phyloP scores from a whole-genome alignment of 2,888 invertebrate genomes.

The Pollenia labialis region DNA sequence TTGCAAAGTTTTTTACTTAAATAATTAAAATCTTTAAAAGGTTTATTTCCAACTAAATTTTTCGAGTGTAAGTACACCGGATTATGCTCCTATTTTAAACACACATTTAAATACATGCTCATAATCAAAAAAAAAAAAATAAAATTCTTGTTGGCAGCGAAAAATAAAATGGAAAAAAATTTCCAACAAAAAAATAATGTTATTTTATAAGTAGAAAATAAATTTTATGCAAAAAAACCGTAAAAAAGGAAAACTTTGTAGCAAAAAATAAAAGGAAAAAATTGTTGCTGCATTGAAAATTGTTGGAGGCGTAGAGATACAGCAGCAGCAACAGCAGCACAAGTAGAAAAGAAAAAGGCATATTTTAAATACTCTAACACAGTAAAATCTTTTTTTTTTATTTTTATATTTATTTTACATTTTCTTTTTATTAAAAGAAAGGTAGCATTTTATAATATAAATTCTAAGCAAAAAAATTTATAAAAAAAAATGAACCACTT shows the following conservation, averaged over 20 bases:
- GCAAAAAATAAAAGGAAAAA: conserved; percentile 19
- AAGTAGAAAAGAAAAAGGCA: conserved; percentile 43
- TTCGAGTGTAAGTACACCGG: conserved; percentile 41
- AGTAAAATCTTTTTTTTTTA: conserved; percentile 6
- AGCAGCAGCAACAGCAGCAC: conserved; percentile 7
- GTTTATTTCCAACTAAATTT: neutral
- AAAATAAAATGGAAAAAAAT: conserved; percentile 35
- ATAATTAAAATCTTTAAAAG: neutral
- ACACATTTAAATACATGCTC: conserved; percentile 43
- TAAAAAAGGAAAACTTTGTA: conserved; percentile 52
- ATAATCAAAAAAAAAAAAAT: conserved; percentile 38
- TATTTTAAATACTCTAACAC: conserved; percentile 39
- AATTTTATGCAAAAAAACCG: conserved; percentile 57
- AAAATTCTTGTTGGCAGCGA: conserved; percentile 57
- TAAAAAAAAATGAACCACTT: conserved; percentile 2
- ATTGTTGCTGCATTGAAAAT: conserved; percentile 51
- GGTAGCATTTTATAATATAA: conserved; percentile 60
- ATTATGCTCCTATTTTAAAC: conserved; percentile 47
- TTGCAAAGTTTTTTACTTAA: neutral
- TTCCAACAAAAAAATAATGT: conserved; percentile 11
- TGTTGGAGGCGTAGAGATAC: conserved; percentile 35
- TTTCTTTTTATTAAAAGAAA: conserved; percentile 42
- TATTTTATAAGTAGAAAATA: conserved; percentile 65
- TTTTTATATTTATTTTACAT: neutral
- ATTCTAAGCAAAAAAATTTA: conserved; percentile 21